Percentiles rank a stretch among this genome's conserved stretches.
phyloP scores from a whole-genome alignment of 2,888 invertebrate species.

The Hecatera dysodea region DNA sequence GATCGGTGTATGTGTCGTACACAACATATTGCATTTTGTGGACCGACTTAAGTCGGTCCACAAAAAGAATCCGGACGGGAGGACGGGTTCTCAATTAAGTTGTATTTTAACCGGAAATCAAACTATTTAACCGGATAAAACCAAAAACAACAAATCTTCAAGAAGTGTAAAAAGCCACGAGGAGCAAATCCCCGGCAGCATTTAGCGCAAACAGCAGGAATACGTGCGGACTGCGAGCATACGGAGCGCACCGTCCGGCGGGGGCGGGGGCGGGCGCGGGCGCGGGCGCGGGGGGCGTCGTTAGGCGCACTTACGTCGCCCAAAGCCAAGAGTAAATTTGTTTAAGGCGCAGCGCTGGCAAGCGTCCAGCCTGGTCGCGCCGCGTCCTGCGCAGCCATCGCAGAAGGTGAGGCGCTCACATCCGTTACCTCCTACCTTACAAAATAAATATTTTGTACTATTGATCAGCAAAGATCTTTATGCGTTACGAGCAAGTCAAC shows the following conservation, averaged over 20 bases:
- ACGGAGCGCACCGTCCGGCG: constrained; percentile 14
- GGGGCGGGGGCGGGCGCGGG: background rate
- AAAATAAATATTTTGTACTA: no score
- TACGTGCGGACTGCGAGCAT: background rate
- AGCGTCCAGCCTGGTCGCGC: constrained; percentile 41
- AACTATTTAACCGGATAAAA: background rate
- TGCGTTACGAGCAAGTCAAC: no score
- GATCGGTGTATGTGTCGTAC: background rate
- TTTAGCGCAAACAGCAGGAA: background rate
- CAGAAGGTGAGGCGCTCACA: constrained; percentile 16
- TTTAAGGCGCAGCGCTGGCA: constrained; percentile 58
- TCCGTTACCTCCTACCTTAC: background rate
- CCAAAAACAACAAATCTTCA: background rate
- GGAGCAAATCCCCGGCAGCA: background rate
- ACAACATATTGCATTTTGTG: no score
- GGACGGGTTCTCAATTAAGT: no score
- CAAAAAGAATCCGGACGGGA: no score
- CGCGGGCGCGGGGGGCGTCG: constrained; percentile 22
- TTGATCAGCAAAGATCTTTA: background rate
- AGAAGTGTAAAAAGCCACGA: background rate
- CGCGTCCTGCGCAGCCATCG: background rate
- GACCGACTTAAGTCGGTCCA: no score
- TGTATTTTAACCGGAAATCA: no score
- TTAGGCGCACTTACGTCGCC: constrained; percentile 56
- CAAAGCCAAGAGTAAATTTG: constrained; percentile 61